Conservation (phyloP, 2,888 invertebrate species). For the Phengaris arion region DNA sequence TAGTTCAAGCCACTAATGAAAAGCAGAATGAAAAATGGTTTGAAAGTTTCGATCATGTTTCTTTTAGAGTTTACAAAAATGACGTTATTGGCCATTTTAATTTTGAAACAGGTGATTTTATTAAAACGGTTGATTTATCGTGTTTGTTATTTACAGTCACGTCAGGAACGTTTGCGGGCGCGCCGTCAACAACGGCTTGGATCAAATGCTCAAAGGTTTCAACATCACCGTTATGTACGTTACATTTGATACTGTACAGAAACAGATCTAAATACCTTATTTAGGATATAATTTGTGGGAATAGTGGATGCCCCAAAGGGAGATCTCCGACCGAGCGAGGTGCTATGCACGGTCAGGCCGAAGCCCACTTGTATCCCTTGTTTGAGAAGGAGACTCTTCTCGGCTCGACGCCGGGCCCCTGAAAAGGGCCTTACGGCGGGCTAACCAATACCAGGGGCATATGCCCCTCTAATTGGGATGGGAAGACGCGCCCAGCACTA, state of each 20-base stretch:
- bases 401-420: too few species aligned
- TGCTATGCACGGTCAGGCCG: too few species aligned
- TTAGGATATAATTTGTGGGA: too few species aligned
- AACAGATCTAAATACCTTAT: not conserved
- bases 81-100: conserved; percentile 34
- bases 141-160: conserved; percentile 46
- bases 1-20: conserved; percentile 62
- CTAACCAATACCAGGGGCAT: too few species aligned
- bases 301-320: too few species aligned
- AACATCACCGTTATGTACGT: conserved; percentile 36
- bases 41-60: conserved; percentile 46
- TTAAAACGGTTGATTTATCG: conserved; percentile 39
- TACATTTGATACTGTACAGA: conserved; percentile 40
- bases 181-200: conserved; percentile 52
- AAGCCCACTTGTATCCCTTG: too few species aligned
- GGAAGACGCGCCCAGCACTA: too few species aligned
- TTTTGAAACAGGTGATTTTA: conserved; percentile 32
- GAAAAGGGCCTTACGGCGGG: too few species aligned
- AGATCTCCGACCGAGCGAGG: too few species aligned
- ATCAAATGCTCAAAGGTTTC: conserved; percentile 44
- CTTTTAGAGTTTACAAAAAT: conserved; percentile 32
- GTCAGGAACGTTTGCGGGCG: conserved; percentile 49
- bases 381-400: too few species aligned
- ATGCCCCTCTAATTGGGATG: too few species aligned
- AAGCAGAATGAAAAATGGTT: conserved; percentile 50